These are phyloP conservation scores for Anoplophora glabripennis DNA, from an alignment of 1,140 invertebrate species.

Conservation along the genomic window DNA sequence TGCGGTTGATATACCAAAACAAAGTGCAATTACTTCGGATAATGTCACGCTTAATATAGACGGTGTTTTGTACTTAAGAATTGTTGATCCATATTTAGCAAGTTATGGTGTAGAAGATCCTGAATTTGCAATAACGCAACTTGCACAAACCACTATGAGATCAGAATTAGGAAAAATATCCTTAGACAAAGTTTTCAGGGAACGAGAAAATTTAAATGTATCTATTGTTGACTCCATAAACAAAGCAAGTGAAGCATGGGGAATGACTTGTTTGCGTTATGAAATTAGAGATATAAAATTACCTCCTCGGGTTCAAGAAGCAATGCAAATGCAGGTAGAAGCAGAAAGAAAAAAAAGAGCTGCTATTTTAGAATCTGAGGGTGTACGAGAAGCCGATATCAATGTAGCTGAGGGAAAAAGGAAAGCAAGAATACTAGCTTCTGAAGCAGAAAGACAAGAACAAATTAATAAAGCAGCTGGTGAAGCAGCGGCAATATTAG, in stretches of 20 bases:
- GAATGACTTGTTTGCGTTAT: constrained; percentile 94
- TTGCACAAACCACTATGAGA: constrained; percentile 99
- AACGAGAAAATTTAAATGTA: constrained; percentile 94
- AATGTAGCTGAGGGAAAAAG: constrained; percentile 97
- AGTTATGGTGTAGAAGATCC: constrained; percentile 99
- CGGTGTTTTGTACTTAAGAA: constrained; percentile 93
- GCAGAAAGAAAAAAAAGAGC: constrained; percentile 96
- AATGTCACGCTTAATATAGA: constrained; percentile 97
- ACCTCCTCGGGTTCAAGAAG: constrained; percentile 91
- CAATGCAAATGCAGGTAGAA: constrained; percentile 95
- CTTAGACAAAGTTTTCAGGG: constrained; percentile 95
- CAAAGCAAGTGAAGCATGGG: constrained; percentile 97
- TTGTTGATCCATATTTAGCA: constrained; percentile 89
- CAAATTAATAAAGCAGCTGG: constrained; percentile 85
- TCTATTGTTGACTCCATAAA: constrained; percentile 96
- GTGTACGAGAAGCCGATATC: constrained; percentile 89
- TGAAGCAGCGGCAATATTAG: constrained; percentile 82
- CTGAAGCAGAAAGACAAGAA: constrained; percentile 82
- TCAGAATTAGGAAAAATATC: constrained; percentile 98
- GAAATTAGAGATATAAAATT: constrained; percentile 96
- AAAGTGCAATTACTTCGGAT: constrained; percentile 96
- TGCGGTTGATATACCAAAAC: constrained; percentile 97
- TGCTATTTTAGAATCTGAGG: constrained; percentile 95
- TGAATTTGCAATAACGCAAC: constrained; percentile 97
- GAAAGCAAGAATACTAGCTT: constrained; percentile 86